phyloP scores from a whole-genome alignment of 2,113 vertebrate genomes.

The Hippocampus guttulatus region DNA sequence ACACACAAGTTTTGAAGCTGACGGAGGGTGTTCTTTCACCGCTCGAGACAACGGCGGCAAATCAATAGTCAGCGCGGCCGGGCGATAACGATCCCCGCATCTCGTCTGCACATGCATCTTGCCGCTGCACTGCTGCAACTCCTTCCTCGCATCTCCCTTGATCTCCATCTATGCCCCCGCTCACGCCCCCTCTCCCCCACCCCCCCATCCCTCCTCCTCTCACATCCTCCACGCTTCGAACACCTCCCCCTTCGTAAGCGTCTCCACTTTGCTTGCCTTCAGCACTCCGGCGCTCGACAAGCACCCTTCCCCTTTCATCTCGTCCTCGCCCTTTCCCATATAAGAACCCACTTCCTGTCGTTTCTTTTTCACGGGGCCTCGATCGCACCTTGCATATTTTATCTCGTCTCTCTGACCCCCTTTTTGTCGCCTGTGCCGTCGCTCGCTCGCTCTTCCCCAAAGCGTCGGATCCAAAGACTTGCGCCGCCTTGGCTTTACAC shows the following conservation, averaged over 20 bases:
- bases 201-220: constrained; percentile 2
- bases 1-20: constrained; percentile 38
- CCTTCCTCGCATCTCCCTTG: constrained; percentile 56
- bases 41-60: constrained; percentile 48
- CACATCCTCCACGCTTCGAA: constrained; percentile 13
- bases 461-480: constrained; percentile 31
- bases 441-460: not conserved
- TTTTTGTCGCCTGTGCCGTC: constrained; percentile 9
- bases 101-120: constrained; percentile 47
- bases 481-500: constrained; percentile 14
- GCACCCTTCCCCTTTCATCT: constrained; percentile 25
- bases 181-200: constrained; percentile 17
- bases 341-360: not conserved
- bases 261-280: constrained; percentile 19
- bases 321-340: constrained; percentile 25
- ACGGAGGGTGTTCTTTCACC: constrained; percentile 49
- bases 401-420: constrained; percentile 14
- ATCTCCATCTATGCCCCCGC: constrained; percentile 55
- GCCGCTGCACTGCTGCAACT: constrained; percentile 26
- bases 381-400: not conserved
- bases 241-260: constrained; percentile 16
- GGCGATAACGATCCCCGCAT: constrained; percentile 60
- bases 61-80: constrained; percentile 62
- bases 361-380: constrained; percentile 30
- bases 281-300: constrained; percentile 9